These are phyloP conservation scores for Thaumatotibia leucotreta DNA, from an alignment of 1,140 invertebrate genomes.

Conservation along the genomic window DNA sequence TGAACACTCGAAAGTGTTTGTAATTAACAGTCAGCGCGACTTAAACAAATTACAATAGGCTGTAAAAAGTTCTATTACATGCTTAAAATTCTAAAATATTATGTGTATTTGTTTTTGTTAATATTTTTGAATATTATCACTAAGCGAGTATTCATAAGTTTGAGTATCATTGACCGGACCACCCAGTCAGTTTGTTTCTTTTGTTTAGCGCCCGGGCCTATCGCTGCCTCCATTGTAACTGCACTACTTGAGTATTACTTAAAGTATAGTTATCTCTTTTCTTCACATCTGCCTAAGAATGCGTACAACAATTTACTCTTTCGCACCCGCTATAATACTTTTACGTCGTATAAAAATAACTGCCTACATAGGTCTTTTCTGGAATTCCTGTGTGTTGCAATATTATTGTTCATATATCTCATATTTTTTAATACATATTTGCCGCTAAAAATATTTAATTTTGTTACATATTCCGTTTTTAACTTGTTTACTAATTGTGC, in stretches of 20 bases:
- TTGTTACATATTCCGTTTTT: too few species aligned
- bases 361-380: too few species aligned
- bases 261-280: neutral
- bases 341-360: too few species aligned
- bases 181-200: neutral
- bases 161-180: too few species aligned
- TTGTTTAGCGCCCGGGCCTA: neutral
- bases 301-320: neutral
- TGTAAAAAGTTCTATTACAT: too few species aligned
- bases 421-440: too few species aligned
- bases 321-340: too few species aligned
- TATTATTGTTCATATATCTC: too few species aligned
- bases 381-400: too few species aligned
- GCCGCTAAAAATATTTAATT: neutral
- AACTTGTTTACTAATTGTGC: neutral
- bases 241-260: neutral
- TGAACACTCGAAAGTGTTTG: conserved; percentile 3
- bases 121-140: too few species aligned
- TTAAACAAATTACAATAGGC: conserved; percentile 15
- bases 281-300: neutral
- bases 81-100: neutral
- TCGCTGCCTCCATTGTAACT: neutral
- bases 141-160: too few species aligned
- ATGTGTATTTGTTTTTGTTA: too few species aligned
- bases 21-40: neutral